These are phyloP conservation scores for Sphinx pinastri DNA, from an alignment of 2,888 invertebrate genomes.

Conservation along the genomic window DNA sequence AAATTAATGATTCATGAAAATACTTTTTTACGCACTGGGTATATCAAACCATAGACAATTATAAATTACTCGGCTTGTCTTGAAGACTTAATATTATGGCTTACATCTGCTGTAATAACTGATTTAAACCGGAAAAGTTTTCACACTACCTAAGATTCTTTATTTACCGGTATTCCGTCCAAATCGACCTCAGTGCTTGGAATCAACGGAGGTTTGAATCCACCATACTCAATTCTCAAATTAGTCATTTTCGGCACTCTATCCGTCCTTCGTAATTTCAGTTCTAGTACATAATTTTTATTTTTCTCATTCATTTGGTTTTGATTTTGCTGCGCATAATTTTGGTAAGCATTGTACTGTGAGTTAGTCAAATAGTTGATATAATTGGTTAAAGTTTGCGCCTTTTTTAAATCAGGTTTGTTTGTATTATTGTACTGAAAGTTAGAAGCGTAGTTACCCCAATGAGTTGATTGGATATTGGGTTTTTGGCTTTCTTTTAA, in stretches of 20 bases:
- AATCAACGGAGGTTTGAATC: slow-evolving; percentile 91
- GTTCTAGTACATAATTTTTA: slow-evolving; percentile 59
- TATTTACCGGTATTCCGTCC: slow-evolving; percentile 86
- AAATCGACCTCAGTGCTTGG: slow-evolving; percentile 92
- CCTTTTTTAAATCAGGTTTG: slow-evolving; percentile 5
- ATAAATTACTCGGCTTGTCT: too few relatives aligned
- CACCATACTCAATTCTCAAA: slow-evolving; percentile 90
- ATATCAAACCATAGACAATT: too few relatives aligned
- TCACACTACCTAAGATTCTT: slow-evolving; percentile 28
- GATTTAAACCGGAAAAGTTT: neutral
- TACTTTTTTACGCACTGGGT: neutral
- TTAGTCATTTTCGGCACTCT: slow-evolving; percentile 75
- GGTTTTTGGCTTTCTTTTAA: slow-evolving; percentile 22
- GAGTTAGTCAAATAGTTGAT: slow-evolving; percentile 51
- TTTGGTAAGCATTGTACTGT: slow-evolving; percentile 54
- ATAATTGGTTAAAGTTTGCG: slow-evolving; percentile 43
- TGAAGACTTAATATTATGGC: neutral
- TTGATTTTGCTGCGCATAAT: slow-evolving; percentile 38
- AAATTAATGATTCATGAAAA: neutral
- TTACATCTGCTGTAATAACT: neutral
- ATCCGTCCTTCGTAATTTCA: slow-evolving; percentile 81
- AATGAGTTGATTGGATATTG: slow-evolving; percentile 51
- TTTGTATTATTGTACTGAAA: slow-evolving; percentile 21
- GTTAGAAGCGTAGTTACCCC: slow-evolving; percentile 71
- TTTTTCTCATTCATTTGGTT: slow-evolving; percentile 38